Percentiles rank a stretch among this genome's conserved stretches.
Evolutionary conservation across 2,797 vertebrate genomes (phyloP).

Genomic region (Xenopus petersii): DNA sequence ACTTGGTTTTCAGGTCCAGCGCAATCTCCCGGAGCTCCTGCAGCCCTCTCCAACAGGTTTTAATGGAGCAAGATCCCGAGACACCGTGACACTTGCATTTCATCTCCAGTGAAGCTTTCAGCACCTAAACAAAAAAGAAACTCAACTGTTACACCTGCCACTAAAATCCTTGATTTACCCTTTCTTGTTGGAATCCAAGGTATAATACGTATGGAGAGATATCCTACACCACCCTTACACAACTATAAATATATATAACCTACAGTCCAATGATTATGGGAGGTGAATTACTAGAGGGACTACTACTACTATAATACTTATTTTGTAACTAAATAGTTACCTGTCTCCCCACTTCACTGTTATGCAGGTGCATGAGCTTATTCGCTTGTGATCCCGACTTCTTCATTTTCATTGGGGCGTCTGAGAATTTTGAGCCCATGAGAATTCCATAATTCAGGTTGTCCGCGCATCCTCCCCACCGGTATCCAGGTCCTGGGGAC

Average conservation of each 20-base stretch:
- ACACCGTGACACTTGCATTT: constrained; percentile 98
- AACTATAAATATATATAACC: no score
- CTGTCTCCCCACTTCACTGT: constrained; percentile 98
- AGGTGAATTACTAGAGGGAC: no score
- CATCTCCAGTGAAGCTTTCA: constrained; percentile 88
- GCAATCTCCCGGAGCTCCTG: constrained; percentile 90
- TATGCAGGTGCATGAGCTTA: constrained; percentile 99
- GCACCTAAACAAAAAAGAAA: constrained; percentile 66
- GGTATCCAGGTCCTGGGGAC: constrained; percentile 91
- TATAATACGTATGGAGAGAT: no score
- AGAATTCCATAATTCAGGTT: constrained; percentile 95
- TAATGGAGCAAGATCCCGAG: constrained; percentile 96
- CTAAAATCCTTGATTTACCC: background rate
- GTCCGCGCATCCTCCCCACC: constrained; percentile 97
- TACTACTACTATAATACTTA: no score
- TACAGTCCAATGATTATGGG: no score
- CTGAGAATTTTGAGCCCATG: constrained; percentile 97
- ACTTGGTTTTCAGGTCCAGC: constrained; percentile 91
- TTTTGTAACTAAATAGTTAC: constrained; percentile 60
- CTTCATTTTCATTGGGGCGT: constrained; percentile 98
- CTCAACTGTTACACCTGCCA: background rate
- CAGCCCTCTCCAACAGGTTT: constrained; percentile 96
- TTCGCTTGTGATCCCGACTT: constrained; percentile 89
- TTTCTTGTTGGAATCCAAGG: background rate
- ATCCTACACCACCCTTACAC: no score